These are phyloP conservation scores for Calcarius ornatus DNA, from an alignment of 2,113 vertebrate species.

Conservation along the genomic window DNA sequence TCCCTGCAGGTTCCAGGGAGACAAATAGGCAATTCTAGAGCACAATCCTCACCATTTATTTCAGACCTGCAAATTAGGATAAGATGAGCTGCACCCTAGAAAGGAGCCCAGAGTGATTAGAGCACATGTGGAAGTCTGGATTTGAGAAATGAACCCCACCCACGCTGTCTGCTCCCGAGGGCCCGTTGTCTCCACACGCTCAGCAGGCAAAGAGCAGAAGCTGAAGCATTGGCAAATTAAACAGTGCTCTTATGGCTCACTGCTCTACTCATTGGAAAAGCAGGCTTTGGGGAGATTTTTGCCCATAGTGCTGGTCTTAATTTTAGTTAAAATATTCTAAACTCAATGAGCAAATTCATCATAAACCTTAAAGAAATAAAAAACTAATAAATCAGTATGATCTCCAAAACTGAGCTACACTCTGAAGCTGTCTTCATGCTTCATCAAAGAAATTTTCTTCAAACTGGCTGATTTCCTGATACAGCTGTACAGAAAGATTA, in stretches of 20 bases:
- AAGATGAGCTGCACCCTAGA: background rate
- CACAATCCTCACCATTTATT: background rate
- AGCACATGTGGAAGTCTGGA: background rate
- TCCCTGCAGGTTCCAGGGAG: background rate
- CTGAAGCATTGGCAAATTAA: background rate
- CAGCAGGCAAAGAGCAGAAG: background rate
- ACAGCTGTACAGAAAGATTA: slow-evolving; percentile 4
- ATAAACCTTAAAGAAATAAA: background rate
- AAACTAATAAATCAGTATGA: background rate
- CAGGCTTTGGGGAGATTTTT: background rate
- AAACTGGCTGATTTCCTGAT: background rate
- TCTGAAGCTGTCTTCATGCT: background rate
- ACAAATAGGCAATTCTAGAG: background rate
- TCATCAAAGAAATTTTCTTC: background rate
- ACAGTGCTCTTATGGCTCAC: background rate
- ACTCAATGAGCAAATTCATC: background rate
- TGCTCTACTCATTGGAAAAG: background rate
- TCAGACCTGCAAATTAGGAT: background rate
- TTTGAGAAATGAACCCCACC: background rate
- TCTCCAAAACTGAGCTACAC: background rate
- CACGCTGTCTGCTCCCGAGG: rapidly evolving
- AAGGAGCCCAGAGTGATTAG: background rate
- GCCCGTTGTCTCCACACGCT: rapidly evolving
- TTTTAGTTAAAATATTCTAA: background rate
- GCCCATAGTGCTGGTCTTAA: background rate